phyloP scores from a whole-genome alignment of 2,113 vertebrate species.

The Uria aalge region DNA sequence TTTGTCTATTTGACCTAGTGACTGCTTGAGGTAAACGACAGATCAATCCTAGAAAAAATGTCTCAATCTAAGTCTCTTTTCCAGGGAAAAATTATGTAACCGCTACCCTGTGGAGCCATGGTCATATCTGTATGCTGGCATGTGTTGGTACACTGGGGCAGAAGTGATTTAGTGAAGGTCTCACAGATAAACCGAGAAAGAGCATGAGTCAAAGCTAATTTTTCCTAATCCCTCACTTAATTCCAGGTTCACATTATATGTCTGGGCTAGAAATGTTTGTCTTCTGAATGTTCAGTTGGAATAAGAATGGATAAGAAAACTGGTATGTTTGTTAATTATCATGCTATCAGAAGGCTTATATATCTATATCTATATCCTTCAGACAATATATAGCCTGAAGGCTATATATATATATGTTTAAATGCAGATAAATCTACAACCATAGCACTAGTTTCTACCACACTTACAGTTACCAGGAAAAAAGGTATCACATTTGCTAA shows the following conservation, averaged over 20 bases:
- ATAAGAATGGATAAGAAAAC: background rate
- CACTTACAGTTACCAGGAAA: background rate
- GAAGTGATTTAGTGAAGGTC: background rate
- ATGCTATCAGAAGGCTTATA: background rate
- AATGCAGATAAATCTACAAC: background rate
- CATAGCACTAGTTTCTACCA: background rate
- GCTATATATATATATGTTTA: background rate
- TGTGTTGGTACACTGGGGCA: background rate
- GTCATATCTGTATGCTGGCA: background rate
- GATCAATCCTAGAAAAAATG: background rate
- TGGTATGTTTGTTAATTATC: background rate
- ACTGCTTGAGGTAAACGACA: background rate
- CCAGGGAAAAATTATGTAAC: background rate
- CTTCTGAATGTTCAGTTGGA: background rate
- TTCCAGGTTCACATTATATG: background rate
- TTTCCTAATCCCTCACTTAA: background rate
- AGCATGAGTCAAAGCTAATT: background rate
- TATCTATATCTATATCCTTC: too few relatives aligned
- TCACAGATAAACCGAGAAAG: background rate
- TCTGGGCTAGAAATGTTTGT: background rate
- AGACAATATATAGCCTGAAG: too few relatives aligned
- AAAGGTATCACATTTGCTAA: background rate
- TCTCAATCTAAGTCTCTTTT: background rate
- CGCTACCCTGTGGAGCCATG: background rate
- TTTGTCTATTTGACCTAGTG: background rate